Evolutionary conservation across 2,797 vertebrate species (phyloP).

Genomic region (Neoniphon sammara): DNA sequence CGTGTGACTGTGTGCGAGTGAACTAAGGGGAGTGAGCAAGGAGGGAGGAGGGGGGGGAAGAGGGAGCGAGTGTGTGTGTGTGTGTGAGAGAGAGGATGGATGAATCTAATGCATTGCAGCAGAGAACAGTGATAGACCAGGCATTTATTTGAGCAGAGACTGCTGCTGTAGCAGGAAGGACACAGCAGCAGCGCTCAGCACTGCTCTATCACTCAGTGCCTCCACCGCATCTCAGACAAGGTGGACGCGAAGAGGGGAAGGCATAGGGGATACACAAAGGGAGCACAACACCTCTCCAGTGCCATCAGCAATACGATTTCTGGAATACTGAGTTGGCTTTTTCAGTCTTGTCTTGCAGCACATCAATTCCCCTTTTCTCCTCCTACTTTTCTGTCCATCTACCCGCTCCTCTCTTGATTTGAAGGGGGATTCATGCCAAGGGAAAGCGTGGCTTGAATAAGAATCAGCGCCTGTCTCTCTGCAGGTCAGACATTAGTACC

Average conservation of each 20-base stretch:
- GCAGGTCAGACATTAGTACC: conserved; percentile 74
- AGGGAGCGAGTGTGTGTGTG: conserved; percentile 62
- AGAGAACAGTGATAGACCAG: conserved; percentile 82
- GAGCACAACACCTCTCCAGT: conserved; percentile 57
- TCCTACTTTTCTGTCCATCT: conserved; percentile 49
- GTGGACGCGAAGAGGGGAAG: conserved; percentile 63
- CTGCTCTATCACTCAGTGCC: conserved; percentile 69
- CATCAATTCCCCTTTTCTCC: conserved; percentile 49
- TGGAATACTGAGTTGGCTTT: conserved; percentile 69
- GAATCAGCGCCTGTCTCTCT: conserved; percentile 64
- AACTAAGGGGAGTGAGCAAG: conserved; percentile 74
- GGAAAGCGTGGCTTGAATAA: conserved; percentile 72
- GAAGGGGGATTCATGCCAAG: conserved; percentile 55
- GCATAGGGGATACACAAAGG: conserved; percentile 56
- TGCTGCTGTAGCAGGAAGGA: conserved; percentile 72
- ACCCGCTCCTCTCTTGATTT: conserved; percentile 54
- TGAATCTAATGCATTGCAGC: conserved; percentile 82
- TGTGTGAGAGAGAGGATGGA: conserved; percentile 70
- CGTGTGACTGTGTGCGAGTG: conserved; percentile 80
- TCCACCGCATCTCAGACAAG: conserved; percentile 71
- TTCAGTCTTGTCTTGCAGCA: conserved; percentile 51
- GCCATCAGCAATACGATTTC: conserved; percentile 59
- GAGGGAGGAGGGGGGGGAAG: conserved; percentile 61
- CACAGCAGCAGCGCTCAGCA: conserved; percentile 52
- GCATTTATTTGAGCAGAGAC: conserved; percentile 80